phyloP scores from a whole-genome alignment of 1,140 invertebrate genomes.

The Sarcophaga peregrina region DNA sequence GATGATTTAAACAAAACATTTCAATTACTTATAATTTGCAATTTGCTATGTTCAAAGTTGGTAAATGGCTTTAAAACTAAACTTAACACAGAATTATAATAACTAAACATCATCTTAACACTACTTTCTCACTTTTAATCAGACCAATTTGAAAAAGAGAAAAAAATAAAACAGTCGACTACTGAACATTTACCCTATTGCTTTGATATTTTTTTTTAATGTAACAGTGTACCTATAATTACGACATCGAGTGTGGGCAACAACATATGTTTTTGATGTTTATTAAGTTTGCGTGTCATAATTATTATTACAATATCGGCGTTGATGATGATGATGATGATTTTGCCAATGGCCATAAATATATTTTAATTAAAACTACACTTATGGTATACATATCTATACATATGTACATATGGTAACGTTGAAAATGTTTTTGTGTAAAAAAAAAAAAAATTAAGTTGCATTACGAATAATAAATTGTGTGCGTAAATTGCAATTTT shows the following conservation, averaged over 20 bases:
- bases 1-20: too few species aligned
- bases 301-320: slow-evolving; percentile 6
- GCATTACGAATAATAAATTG: neutral
- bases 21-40: too few species aligned
- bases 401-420: neutral
- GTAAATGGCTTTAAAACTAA: too few species aligned
- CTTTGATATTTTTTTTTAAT: too few species aligned
- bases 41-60: too few species aligned
- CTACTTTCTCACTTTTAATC: too few species aligned
- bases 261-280: slow-evolving; percentile 36
- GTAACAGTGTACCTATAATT: too few species aligned
- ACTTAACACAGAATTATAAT: too few species aligned
- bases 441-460: neutral
- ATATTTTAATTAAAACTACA: slow-evolving; percentile 15
- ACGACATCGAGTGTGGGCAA: neutral
- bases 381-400: neutral
- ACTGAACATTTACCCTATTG: too few species aligned
- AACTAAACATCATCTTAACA: too few species aligned
- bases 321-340: neutral
- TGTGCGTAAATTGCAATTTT: slow-evolving; percentile 14
- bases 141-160: too few species aligned
- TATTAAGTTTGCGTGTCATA: slow-evolving; percentile 37
- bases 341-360: slow-evolving; percentile 14
- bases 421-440: neutral
- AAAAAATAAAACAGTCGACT: too few species aligned